Base-by-base conservation (phyloP, 2,797 vertebrate species). In the Rhinoraja longicauda region DNA sequence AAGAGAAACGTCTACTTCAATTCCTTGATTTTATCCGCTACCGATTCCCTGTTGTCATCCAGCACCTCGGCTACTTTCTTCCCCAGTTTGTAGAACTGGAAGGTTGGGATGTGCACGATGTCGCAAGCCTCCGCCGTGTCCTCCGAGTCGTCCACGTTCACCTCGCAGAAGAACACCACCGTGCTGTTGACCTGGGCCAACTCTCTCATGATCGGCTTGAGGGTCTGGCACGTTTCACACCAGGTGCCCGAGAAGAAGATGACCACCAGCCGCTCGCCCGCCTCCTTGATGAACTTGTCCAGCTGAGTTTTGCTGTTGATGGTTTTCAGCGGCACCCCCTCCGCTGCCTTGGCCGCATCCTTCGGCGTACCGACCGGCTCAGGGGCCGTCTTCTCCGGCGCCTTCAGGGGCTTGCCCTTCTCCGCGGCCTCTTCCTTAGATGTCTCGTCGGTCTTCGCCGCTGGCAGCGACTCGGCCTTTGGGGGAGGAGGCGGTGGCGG, bases 81-180 rank as follows among this genome's bases (percentile, higher is more conserved):
- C 9, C 90, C 90, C 90, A 32, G 4, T 1, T 91, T 91, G 90
- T 73, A 91, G 64, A 91, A 73, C 67, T 72, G 90, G 90, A 91
- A 91, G 90, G 90, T 91, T 8, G 90, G 90, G 21, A 91, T 26
- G 90, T 91, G 90, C 64, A 72, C 32, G 90, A 91, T 73, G 64
- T 91, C 90, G 90, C 90, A 91, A 36, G 90, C 90, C 21, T 91
- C 90, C 8, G 90, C 90, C 67, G 90, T 91, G 67, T 91, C 90
- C 67, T 91, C 90, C 67, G 90, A 91, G 12, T 91, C 90, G 90
- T 91, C 90, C 36, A 91, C 90, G 67, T 91, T 91, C 24, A 91
- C 90, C 17, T 91, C 67, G 39, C 73, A 91, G 36, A 91, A 91
- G 0, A 91, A 91, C 0, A 26, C 2, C 1, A 91, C 90, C 21